Evolutionary conservation across 2,797 vertebrate genomes (phyloP).

Genomic region (Sebastes hubbsi): DNA sequence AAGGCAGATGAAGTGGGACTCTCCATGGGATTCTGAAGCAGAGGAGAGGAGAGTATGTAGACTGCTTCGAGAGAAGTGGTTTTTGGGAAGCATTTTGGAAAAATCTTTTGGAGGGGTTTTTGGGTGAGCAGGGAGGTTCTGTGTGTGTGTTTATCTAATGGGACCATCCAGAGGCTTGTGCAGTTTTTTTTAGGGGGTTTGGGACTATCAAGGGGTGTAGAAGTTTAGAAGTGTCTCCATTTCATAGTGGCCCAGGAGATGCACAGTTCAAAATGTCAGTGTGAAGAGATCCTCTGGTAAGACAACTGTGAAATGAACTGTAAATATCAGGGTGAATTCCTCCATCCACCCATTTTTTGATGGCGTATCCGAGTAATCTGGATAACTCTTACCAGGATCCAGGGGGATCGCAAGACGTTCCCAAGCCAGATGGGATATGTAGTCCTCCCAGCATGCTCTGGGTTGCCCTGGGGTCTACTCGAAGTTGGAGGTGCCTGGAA

Average conservation of each 20-base stretch:
- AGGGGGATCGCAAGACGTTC: no score
- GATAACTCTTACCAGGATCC: no score
- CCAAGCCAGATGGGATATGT: no score
- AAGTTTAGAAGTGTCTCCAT: not conserved
- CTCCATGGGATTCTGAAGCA: slow-evolving; percentile 43
- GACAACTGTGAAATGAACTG: not conserved
- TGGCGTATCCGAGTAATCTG: not conserved
- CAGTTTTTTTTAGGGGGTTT: slow-evolving; percentile 48
- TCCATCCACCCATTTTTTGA: not conserved
- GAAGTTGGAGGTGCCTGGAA: not conserved
- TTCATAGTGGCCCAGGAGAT: not conserved
- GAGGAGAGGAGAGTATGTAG: slow-evolving; percentile 42
- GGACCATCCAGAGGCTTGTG: slow-evolving; percentile 45
- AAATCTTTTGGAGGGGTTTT: not conserved
- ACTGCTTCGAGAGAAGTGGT: slow-evolving; percentile 6
- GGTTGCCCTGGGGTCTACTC: not conserved
- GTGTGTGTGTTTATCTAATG: slow-evolving; percentile 19
- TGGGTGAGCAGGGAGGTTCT: not conserved
- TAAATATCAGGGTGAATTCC: not conserved
- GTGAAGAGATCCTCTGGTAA: not conserved
- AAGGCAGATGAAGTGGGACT: slow-evolving; percentile 49
- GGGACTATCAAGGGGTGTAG: not conserved
- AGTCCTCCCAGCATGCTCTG: no score
- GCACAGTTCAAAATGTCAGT: not conserved
- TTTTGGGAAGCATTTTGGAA: slow-evolving; percentile 27